These are phyloP conservation scores for Aphelocoma californica DNA, from an alignment of 2,797 vertebrate genomes.

Conservation along the genomic window DNA sequence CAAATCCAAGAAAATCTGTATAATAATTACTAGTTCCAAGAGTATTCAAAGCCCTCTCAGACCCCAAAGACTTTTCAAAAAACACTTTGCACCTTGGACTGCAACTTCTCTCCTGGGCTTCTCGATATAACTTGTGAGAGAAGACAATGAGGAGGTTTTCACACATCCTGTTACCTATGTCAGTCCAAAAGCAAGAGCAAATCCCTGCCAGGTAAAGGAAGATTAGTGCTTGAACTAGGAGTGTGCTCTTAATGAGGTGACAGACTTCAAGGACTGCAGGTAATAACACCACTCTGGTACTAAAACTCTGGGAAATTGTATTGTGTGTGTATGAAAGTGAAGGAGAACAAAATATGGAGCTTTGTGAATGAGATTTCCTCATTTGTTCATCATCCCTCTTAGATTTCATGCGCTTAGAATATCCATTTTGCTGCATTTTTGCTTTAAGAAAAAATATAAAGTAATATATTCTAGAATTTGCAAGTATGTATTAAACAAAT, in stretches of 20 bases:
- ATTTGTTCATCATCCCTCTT: neutral
- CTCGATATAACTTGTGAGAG: neutral
- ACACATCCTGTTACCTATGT: accelerated
- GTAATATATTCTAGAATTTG: neutral
- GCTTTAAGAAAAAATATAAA: neutral
- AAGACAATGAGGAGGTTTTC: neutral
- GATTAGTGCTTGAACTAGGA: neutral
- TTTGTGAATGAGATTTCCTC: neutral
- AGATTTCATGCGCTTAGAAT: neutral
- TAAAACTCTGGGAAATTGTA: neutral
- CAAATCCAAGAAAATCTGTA: neutral
- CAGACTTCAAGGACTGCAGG: neutral
- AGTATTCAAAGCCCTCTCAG: neutral
- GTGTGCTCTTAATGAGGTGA: neutral
- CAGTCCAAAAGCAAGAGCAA: neutral
- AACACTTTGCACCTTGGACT: neutral
- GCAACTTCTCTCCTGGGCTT: neutral
- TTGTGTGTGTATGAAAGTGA: neutral
- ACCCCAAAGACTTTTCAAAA: neutral
- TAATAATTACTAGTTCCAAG: neutral
- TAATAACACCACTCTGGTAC: neutral
- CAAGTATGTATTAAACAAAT: neutral
- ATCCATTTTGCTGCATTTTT: neutral
- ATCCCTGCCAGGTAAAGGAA: neutral
- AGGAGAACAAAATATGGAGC: neutral